Evolutionary conservation across 2,888 invertebrate species (phyloP).

Genomic region (Brachycybe producta): DNA sequence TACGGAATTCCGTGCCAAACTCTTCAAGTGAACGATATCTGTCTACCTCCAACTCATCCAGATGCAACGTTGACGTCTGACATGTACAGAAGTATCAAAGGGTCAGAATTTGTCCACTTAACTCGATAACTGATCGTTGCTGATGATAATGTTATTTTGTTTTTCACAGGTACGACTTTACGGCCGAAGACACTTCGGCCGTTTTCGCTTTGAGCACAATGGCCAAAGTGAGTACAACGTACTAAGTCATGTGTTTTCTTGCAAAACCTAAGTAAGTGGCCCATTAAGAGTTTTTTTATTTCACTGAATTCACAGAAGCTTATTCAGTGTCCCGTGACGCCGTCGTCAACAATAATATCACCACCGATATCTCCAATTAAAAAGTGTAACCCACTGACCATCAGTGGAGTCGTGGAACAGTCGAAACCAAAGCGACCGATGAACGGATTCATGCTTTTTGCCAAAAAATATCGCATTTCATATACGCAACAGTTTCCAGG

Average conservation of each 20-base stretch:
- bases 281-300: too few relatives aligned
- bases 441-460: slow-evolving; percentile 43
- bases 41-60: slow-evolving; percentile 29
- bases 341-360: slow-evolving; percentile 31
- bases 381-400: slow-evolving; percentile 20
- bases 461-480: slow-evolving; percentile 37
- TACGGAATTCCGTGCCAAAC: slow-evolving; percentile 35
- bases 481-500: slow-evolving; percentile 40
- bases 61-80: slow-evolving; percentile 28
- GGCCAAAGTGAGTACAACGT: slow-evolving; percentile 15
- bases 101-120: slow-evolving; percentile 15
- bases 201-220: slow-evolving; percentile 17
- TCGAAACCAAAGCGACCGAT: slow-evolving; percentile 39
- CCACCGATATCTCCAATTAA: slow-evolving; percentile 29
- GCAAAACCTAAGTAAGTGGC: too few relatives aligned
- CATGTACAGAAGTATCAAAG: slow-evolving; percentile 25
- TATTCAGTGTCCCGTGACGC: too few relatives aligned
- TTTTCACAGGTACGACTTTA: slow-evolving; percentile 17
- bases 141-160: background rate
- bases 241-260: too few relatives aligned
- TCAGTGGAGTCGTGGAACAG: too few relatives aligned
- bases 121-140: background rate
- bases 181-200: slow-evolving; percentile 20
- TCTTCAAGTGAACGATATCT: slow-evolving; percentile 34
- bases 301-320: too few relatives aligned